phyloP scores from a whole-genome alignment of 2,113 vertebrate species.

The Salminus brasiliensis region DNA sequence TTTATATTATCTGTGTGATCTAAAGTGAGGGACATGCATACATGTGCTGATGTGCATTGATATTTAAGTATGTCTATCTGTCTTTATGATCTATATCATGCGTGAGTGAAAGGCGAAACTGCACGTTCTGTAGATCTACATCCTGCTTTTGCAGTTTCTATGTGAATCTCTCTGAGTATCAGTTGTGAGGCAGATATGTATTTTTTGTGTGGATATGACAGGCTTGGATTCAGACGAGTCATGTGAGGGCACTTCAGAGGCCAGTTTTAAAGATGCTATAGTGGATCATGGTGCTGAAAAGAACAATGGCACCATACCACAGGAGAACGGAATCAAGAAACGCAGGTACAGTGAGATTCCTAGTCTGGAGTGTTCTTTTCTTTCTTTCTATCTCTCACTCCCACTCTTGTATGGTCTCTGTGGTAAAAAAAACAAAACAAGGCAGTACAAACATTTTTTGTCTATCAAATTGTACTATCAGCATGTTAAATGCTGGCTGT shows the following conservation, averaged over 20 bases:
- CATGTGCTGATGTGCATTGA: too few species aligned
- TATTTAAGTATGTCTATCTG: too few species aligned
- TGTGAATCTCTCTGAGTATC: neutral
- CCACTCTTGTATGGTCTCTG: neutral
- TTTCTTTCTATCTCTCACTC: neutral
- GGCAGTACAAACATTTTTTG: neutral
- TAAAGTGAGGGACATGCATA: too few species aligned
- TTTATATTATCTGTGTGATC: too few species aligned
- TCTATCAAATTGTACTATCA: neutral
- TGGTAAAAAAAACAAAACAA: neutral
- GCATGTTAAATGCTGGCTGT: neutral
- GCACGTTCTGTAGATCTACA: too few species aligned
- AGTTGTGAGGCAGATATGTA: neutral
- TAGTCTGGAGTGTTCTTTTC: neutral
- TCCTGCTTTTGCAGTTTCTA: too few species aligned
- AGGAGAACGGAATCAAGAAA: slow-evolving; percentile 91
- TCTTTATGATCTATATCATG: too few species aligned
- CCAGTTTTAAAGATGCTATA: slow-evolving; percentile 82
- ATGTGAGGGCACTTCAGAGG: slow-evolving; percentile 87
- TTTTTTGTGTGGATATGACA: slow-evolving; percentile 61
- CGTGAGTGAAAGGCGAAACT: too few species aligned
- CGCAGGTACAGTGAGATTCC: slow-evolving; percentile 82
- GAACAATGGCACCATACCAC: slow-evolving; percentile 78
- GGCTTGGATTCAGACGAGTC: slow-evolving; percentile 97
- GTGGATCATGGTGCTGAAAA: slow-evolving; percentile 75